Evolutionary conservation across 1,140 invertebrate genomes (phyloP).

Genomic region (Drosophila aff.): DNA sequence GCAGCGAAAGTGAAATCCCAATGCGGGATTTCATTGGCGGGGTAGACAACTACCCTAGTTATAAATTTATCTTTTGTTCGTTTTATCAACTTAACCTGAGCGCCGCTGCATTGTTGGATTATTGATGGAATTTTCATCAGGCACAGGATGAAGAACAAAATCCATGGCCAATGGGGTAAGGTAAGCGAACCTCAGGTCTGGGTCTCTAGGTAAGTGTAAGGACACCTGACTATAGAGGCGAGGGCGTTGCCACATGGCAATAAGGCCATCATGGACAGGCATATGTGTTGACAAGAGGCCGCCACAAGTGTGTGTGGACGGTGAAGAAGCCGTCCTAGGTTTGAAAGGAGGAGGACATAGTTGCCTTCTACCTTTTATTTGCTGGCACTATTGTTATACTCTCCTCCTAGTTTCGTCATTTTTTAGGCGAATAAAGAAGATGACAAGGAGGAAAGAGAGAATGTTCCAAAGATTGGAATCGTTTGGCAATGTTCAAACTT

Average conservation of each 20-base stretch:
- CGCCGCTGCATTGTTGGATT: constrained; percentile 24
- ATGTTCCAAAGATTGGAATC: no score
- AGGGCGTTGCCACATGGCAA: not conserved
- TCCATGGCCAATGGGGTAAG: not conserved
- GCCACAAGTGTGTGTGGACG: constrained; percentile 36
- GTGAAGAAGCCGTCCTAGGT: not conserved
- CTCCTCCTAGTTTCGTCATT: not conserved
- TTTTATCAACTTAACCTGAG: not conserved
- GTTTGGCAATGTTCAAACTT: no score
- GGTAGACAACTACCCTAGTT: not conserved
- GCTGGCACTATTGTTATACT: not conserved
- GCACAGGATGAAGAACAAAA: not conserved
- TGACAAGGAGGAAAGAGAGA: no score
- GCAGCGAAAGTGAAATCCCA: not conserved
- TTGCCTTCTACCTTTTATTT: not conserved
- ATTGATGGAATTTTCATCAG: constrained; percentile 50
- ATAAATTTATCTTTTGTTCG: not conserved
- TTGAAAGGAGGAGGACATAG: not conserved
- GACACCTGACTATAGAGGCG: constrained; percentile 8
- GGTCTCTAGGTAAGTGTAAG: not conserved
- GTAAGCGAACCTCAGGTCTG: not conserved
- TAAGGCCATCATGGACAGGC: no score
- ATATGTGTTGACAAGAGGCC: no score
- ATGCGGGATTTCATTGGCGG: not conserved
- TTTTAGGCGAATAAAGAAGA: no score